Conservation (phyloP, 2,888 invertebrate genomes). For the Abrostola tripartita region DNA sequence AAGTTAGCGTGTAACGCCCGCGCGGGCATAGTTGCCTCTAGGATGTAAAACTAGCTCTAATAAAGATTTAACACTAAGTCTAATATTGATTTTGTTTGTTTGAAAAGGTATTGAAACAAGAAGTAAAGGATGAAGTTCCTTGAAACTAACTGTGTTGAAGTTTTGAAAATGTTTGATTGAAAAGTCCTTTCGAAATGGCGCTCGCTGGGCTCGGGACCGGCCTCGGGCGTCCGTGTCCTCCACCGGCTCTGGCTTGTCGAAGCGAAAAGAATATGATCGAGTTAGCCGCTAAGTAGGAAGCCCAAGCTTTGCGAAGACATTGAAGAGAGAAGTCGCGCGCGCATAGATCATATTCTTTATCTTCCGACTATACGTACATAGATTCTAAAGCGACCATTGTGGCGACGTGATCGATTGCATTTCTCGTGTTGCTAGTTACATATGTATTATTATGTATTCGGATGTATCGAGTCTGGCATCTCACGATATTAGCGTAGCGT, state of each 20-base stretch:
- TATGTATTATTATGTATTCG: slow-evolving; percentile 74
- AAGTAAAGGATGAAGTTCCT: slow-evolving; percentile 93
- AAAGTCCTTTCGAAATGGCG: slow-evolving; percentile 83
- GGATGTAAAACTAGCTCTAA: slow-evolving; percentile 84
- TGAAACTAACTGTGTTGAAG: slow-evolving; percentile 88
- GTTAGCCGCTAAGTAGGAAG: slow-evolving; percentile 71
- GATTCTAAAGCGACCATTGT: slow-evolving; percentile 56
- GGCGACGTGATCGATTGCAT: slow-evolving; percentile 76
- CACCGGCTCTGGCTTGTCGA: slow-evolving; percentile 75
- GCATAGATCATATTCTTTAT: slow-evolving; percentile 83
- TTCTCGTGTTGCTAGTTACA: slow-evolving; percentile 65
- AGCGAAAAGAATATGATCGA: slow-evolving; percentile 86
- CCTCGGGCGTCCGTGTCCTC: slow-evolving; percentile 73
- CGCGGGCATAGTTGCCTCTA: slow-evolving; percentile 78
- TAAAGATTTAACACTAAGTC: slow-evolving; percentile 87
- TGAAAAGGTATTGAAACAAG: slow-evolving; percentile 95
- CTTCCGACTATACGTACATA: slow-evolving; percentile 61
- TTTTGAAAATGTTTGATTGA: slow-evolving; percentile 87
- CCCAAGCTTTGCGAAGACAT: slow-evolving; percentile 74
- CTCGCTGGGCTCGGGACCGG: slow-evolving; percentile 78
- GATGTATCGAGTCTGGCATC: slow-evolving; percentile 74
- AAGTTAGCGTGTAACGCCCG: slow-evolving; percentile 80
- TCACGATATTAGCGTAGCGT: slow-evolving; percentile 76
- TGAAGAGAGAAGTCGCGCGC: slow-evolving; percentile 77
- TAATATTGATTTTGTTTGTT: slow-evolving; percentile 93